These are phyloP conservation scores for Orycteropus afer DNA, from an alignment of 2,113 vertebrate species.

Conservation along the genomic window DNA sequence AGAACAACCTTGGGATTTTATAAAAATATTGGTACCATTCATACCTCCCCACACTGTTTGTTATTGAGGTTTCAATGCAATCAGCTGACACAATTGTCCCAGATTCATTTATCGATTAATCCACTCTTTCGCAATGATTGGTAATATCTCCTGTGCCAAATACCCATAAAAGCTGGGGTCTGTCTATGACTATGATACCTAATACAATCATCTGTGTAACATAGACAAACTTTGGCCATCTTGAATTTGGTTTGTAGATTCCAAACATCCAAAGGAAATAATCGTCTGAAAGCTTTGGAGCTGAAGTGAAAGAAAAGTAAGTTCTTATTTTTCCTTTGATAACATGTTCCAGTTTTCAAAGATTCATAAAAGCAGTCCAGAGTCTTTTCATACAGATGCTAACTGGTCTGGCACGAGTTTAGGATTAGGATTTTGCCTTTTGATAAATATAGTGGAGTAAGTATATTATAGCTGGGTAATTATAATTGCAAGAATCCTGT, in stretches of 20 bases:
- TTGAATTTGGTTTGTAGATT: constrained; percentile 37
- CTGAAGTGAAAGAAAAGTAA: background rate
- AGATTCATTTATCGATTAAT: background rate
- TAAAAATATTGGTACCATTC: background rate
- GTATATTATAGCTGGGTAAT: background rate
- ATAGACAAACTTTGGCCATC: background rate
- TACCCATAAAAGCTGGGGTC: background rate
- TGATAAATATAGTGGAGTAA: background rate
- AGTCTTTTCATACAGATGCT: background rate
- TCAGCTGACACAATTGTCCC: background rate
- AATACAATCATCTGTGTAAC: background rate
- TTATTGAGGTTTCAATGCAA: background rate
- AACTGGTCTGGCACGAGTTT: background rate
- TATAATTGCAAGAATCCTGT: constrained; percentile 14
- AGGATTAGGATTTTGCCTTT: background rate
- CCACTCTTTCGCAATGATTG: background rate
- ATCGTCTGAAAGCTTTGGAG: background rate
- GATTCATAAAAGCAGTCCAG: background rate
- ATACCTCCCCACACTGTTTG: background rate
- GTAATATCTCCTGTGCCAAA: background rate
- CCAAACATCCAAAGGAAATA: background rate
- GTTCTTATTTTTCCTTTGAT: background rate
- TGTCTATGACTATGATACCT: background rate
- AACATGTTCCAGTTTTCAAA: constrained; percentile 17
- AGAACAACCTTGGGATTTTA: background rate